Conservation (phyloP, 2,888 invertebrate species). For the Alsophila aescularia region DNA sequence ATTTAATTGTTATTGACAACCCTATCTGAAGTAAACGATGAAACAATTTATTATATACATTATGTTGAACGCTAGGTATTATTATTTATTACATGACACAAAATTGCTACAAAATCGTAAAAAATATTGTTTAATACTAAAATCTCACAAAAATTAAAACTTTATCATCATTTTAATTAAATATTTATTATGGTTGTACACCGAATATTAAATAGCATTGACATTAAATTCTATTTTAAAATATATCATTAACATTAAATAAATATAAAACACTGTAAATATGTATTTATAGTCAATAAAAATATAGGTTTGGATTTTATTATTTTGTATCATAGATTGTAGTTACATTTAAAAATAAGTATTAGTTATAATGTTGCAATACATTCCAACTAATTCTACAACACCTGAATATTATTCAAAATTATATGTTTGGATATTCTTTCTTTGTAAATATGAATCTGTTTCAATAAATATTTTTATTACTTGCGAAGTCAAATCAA, state of each 20-base stretch:
- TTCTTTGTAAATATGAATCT: constrained; percentile 39
- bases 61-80: neutral
- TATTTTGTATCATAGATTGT: neutral
- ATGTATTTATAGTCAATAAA: no score
- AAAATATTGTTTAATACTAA: neutral
- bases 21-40: neutral
- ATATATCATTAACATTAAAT: no score
- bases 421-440: constrained; percentile 8
- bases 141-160: neutral
- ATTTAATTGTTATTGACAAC: constrained; percentile 17
- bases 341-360: neutral
- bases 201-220: no score
- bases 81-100: neutral
- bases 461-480: constrained; percentile 44
- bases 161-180: neutral
- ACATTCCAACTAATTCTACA: neutral
- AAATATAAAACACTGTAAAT: no score
- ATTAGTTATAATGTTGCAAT: neutral
- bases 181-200: neutral
- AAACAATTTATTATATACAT: neutral
- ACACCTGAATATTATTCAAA: neutral
- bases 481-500: constrained; percentile 45
- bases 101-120: neutral
- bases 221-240: no score
- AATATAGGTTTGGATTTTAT: no score